Conservation (phyloP, 2,113 vertebrate genomes). For the Polyodon spathula region DNA sequence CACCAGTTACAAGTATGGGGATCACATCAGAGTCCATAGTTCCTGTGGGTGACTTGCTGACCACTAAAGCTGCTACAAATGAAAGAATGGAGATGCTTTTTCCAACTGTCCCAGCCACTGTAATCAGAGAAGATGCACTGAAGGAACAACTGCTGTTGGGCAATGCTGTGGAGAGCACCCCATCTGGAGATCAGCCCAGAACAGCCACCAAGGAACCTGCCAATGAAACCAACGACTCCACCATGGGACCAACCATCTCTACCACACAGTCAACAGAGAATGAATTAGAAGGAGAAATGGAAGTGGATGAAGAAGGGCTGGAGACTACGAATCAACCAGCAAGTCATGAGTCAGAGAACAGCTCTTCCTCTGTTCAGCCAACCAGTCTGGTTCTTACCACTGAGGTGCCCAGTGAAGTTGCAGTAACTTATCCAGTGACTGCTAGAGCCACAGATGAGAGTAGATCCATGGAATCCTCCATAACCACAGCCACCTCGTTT, state of each 20-base stretch:
- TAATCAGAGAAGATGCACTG: too few relatives aligned
- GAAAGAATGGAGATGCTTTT: not conserved
- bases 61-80: constrained; percentile 25
- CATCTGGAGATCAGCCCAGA: not conserved
- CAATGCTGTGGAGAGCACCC: not conserved
- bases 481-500: not conserved
- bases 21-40: constrained; percentile 16
- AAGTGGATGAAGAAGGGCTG: not conserved
- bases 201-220: constrained; percentile 17
- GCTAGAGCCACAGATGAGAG: not conserved
- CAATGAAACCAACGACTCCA: constrained; percentile 5
- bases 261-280: constrained; percentile 34
- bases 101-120: too few relatives aligned
- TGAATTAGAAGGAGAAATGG: not conserved
- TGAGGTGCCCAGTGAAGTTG: not conserved
- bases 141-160: not conserved
- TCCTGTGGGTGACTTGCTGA: constrained; percentile 25
- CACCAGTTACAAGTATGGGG: constrained; percentile 8
- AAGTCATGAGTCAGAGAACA: not conserved
- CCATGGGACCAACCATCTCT: constrained; percentile 31
- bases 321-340: not conserved
- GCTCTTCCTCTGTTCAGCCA: not conserved
- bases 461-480: not conserved
- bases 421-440: not conserved
- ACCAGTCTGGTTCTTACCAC: not conserved